These are phyloP conservation scores for Campaea margaritaria DNA, from an alignment of 2,888 invertebrate genomes.

Conservation along the genomic window DNA sequence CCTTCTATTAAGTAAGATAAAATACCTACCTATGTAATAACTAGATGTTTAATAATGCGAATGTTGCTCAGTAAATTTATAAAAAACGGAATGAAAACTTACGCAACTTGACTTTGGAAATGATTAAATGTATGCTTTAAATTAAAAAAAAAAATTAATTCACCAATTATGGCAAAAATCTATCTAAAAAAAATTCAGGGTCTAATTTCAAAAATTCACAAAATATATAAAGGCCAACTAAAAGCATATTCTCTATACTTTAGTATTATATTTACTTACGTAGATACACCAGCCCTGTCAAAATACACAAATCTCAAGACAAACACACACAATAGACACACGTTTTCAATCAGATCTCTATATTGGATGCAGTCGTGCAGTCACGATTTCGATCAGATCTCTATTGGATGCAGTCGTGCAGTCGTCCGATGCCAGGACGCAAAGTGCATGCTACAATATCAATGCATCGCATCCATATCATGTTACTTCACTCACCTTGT, in stretches of 20 bases:
- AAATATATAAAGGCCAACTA: no score
- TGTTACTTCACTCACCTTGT: constrained; percentile 23
- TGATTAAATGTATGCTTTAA: no score
- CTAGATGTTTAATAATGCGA: no score
- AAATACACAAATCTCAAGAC: constrained; percentile 5
- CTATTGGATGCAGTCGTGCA: constrained; percentile 22
- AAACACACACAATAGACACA: background rate
- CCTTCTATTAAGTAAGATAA: no score
- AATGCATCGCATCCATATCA: background rate
- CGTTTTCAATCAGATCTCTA: background rate
- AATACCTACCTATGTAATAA: no score
- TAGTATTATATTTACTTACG: constrained; percentile 12
- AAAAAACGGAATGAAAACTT: no score
- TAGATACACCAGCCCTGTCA: constrained; percentile 17
- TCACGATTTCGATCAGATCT: background rate
- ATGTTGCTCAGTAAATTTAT: no score
- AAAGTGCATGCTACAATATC: constrained; percentile 20
- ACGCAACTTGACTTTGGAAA: no score
- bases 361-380: background rate
- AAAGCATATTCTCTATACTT: background rate
- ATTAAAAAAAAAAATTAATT: no score
- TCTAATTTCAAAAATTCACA: no score
- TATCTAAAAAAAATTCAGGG: no score
- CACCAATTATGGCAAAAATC: no score
- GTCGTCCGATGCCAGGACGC: constrained; percentile 4